Evolutionary conservation across 2,113 vertebrate species (phyloP), one percentile per base, ranked within the genome.

Genomic region (Corvus hawaiiensis): DNA sequence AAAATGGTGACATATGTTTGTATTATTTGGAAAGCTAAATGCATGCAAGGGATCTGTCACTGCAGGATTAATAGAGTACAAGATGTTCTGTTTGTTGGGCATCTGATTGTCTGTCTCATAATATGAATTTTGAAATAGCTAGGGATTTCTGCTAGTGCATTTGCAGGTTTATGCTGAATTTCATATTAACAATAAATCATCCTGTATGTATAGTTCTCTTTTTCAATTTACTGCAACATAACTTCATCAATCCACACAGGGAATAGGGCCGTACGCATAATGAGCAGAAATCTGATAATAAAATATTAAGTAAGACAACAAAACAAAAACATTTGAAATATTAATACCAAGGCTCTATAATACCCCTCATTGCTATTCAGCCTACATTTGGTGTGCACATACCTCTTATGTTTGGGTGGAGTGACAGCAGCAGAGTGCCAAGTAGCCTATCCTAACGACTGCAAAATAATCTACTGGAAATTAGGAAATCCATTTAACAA

Each of bases 11-110:
- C 97, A 97, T 97, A 96, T 97, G 97, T 97, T 97, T 97, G 96
- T 94, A 96, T 96, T 97, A 97, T 97, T 98, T 97, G 95, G 94
- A 97, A 97, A 98, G 95, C 97, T 96, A 97, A 97, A 98, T 94
- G 89, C 95, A 94, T 97, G 96, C 94, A 97, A 97, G 97, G 92
- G 89, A 92, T 96, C 94, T 97, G 96, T 97, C 98, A 96, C 92
- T 44, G 19, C 80, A 97, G 76, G 80, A 97, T 98, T 97, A 97
- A 98, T 97, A 96, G 95, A 97, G 87, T 94, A 98, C 97, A 97
- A 95, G 91, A 95, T 89, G 76, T 89, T 94, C 93, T 96, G 93
- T 95, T 97, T 97, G 96, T 90, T 96, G 96, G 95, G 85, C 93
- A 97, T 97, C 96, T 97, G 94, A 97, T 96, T 98, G 94, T 97